Percentiles rank a stretch among this genome's conserved stretches.
Conservation (phyloP, 35 echinoderm and acorn worm genomes). For the Nesometra sesokonis region DNA sequence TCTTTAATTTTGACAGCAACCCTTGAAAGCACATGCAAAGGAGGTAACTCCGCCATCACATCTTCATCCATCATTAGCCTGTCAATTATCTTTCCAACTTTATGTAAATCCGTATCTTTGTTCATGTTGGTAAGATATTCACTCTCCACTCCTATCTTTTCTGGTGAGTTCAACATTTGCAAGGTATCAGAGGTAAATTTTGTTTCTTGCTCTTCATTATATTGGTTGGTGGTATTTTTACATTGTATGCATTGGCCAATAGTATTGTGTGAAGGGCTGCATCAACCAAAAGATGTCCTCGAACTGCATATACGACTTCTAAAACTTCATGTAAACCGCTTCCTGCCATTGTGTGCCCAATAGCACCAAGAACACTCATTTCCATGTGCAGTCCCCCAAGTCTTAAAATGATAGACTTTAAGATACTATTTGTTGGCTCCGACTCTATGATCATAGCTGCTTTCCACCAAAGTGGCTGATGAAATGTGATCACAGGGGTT, state of each 20-base stretch:
- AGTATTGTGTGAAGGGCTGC: constrained; percentile 9
- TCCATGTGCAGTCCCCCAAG: constrained; percentile 22
- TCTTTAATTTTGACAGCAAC: no score
- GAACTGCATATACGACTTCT: constrained; percentile 21
- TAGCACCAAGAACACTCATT: constrained; percentile 14
- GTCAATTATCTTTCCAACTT: neutral
- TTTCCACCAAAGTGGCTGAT: constrained; percentile 41
- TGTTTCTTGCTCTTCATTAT: neutral
- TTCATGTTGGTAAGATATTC: neutral
- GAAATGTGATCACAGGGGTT: no score
- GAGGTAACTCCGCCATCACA: no score
- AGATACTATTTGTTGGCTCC: neutral
- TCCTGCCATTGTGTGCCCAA: constrained; percentile 21
- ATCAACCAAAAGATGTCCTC: constrained; percentile 20
- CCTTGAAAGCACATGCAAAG: no score
- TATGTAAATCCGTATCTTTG: neutral
- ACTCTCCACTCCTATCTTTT: neutral
- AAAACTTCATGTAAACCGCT: constrained; percentile 3
- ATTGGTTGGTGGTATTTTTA: neutral
- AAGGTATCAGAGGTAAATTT: neutral
- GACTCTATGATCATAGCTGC: neutral
- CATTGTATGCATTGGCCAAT: constrained; percentile 1
- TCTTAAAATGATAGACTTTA: neutral
- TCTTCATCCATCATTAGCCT: neutral
- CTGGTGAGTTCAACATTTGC: neutral